These are phyloP conservation scores for Micrasema minimum DNA, from an alignment of 1,140 invertebrate genomes.

Conservation along the genomic window DNA sequence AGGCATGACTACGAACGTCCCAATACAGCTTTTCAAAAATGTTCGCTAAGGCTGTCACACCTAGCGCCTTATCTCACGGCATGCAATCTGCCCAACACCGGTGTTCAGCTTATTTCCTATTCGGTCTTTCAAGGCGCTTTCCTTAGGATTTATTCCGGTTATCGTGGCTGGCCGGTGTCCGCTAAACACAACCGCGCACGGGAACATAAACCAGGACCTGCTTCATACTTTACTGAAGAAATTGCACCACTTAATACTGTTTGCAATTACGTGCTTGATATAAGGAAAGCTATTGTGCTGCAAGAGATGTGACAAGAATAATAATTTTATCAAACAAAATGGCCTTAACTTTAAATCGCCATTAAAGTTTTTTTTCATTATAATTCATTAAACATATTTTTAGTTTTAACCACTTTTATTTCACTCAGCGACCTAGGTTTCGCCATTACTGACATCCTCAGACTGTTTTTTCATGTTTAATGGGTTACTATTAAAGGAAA, in stretches of 20 bases:
- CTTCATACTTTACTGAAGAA: slow-evolving; percentile 18
- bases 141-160: slow-evolving; percentile 42
- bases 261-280: slow-evolving; percentile 16
- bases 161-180: slow-evolving; percentile 20
- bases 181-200: neutral
- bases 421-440: too few relatives aligned
- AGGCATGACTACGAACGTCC: too few relatives aligned
- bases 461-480: too few relatives aligned
- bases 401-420: too few relatives aligned
- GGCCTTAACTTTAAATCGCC: too few relatives aligned
- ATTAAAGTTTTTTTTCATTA: too few relatives aligned
- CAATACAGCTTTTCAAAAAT: neutral
- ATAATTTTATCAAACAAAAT: too few relatives aligned
- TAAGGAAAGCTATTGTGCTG: neutral
- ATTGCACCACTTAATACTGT: slow-evolving; percentile 21
- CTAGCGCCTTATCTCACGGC: slow-evolving; percentile 32
- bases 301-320: too few relatives aligned
- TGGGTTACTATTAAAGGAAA: too few relatives aligned
- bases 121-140: slow-evolving; percentile 27
- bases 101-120: slow-evolving; percentile 35
- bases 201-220: slow-evolving; percentile 29
- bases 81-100: slow-evolving; percentile 36
- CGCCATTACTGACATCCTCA: too few relatives aligned
- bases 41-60: neutral
- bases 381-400: too few relatives aligned